These are phyloP conservation scores for Lepus timidus DNA, from an alignment of 2,113 vertebrate genomes.

Conservation along the genomic window DNA sequence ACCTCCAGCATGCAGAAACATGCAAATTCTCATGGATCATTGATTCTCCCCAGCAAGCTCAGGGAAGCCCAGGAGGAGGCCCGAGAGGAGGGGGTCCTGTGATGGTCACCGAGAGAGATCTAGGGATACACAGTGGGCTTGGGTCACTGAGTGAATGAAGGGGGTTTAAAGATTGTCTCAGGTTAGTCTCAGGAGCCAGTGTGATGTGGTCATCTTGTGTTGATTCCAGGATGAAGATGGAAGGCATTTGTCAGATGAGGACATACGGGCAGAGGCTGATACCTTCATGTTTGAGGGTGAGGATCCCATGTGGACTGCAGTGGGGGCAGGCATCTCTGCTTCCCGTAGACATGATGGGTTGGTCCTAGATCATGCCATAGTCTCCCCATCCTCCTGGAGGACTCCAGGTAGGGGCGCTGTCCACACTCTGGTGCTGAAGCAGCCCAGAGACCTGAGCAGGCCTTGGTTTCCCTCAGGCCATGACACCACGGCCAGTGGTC, in stretches of 20 bases:
- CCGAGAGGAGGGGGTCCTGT: not conserved
- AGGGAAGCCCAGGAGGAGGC: not conserved
- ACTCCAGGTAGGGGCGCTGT: fast-evolving
- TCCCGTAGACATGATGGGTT: not conserved
- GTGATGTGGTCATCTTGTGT: not conserved
- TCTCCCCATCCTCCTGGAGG: not conserved
- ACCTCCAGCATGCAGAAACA: not conserved
- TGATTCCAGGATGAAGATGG: conserved; percentile 91
- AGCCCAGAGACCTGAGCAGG: not conserved
- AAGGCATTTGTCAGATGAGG: conserved; percentile 88
- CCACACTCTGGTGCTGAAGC: not conserved
- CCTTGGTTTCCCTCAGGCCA: conserved; percentile 62
- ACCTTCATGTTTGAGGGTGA: conserved; percentile 97
- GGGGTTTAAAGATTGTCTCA: not conserved
- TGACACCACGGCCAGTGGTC: conserved; percentile 80
- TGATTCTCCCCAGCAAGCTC: not conserved
- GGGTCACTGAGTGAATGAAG: not conserved
- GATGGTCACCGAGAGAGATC: not conserved
- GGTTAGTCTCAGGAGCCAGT: not conserved
- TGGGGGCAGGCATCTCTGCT: not conserved
- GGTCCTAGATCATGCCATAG: too few species aligned
- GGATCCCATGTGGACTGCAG: not conserved
- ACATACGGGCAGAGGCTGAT: conserved; percentile 91
- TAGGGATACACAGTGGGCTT: too few species aligned
- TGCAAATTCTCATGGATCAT: not conserved